Conservation (phyloP, 2,797 vertebrate species). For the Urophycis tenuis region DNA sequence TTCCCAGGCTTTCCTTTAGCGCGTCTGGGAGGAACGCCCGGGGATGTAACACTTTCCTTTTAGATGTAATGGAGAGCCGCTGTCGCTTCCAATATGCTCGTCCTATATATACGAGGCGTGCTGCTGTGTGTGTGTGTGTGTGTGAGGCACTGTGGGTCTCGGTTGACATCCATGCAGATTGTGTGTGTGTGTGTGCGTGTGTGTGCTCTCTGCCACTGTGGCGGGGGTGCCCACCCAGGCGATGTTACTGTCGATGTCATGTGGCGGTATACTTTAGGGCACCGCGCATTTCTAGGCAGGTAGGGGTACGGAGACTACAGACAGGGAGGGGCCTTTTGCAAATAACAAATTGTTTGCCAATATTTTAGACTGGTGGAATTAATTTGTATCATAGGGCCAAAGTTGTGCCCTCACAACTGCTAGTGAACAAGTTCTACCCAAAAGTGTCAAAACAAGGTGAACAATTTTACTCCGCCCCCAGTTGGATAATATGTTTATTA, state of each 20-base stretch:
- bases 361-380: background rate
- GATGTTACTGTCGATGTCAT: slow-evolving; percentile 28
- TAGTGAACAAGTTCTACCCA: background rate
- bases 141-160: slow-evolving; percentile 22
- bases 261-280: slow-evolving; percentile 21
- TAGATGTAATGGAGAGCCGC: slow-evolving; percentile 1
- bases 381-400: background rate
- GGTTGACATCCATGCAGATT: slow-evolving; percentile 34
- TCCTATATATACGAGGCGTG: slow-evolving; percentile 10
- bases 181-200: no score
- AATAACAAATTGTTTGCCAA: background rate
- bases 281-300: slow-evolving; percentile 33
- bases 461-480: background rate
- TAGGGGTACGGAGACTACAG: background rate
- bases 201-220: background rate
- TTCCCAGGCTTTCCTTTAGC: slow-evolving; percentile 12
- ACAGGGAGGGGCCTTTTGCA: background rate
- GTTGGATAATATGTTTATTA: slow-evolving; percentile 52
- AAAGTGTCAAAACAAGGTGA: background rate
- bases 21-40: slow-evolving; percentile 20
- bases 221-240: slow-evolving; percentile 4
- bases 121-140: slow-evolving; percentile 5
- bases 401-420: background rate
- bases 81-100: slow-evolving; percentile 17
- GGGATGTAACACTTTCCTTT: slow-evolving; percentile 2